Evolutionary conservation across 2,113 vertebrate species (phyloP).

Genomic region (Sorex fumeus): DNA sequence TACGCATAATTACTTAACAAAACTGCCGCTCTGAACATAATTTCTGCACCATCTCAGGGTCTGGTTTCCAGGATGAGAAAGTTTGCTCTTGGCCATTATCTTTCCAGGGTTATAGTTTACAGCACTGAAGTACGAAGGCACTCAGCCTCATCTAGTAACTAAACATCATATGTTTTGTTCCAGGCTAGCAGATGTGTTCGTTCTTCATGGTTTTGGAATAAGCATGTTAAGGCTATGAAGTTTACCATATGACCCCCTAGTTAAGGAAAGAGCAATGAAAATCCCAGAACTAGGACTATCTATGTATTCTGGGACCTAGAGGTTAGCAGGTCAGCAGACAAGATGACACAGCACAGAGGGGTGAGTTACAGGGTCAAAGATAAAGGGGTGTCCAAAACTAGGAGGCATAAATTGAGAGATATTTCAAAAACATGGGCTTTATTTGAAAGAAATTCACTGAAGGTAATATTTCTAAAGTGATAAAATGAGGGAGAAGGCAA

Average conservation of each 20-base stretch:
- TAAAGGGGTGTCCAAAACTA: not conserved
- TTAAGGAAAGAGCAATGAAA: not conserved
- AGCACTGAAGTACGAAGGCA: too few species aligned
- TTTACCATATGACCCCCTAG: not conserved
- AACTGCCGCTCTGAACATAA: not conserved
- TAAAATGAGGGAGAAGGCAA: not conserved
- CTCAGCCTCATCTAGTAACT: not conserved
- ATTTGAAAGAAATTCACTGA: not conserved
- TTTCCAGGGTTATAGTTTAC: not conserved
- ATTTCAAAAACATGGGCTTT: not conserved
- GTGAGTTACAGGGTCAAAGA: not conserved
- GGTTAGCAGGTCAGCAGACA: not conserved
- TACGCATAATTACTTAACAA: not conserved
- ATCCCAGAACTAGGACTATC: not conserved
- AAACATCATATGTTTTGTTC: not conserved
- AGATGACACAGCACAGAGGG: not conserved
- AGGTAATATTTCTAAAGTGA: constrained; percentile 18
- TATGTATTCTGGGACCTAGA: not conserved
- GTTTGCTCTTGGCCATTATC: not conserved
- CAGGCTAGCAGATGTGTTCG: not conserved
- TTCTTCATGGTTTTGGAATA: not conserved
- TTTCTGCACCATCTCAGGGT: not conserved
- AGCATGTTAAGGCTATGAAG: not conserved
- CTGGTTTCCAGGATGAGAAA: not conserved
- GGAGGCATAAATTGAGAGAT: constrained; percentile 2